phyloP scores from a whole-genome alignment of 2,888 invertebrate species.

The Acanthosoma haemorrhoidale region DNA sequence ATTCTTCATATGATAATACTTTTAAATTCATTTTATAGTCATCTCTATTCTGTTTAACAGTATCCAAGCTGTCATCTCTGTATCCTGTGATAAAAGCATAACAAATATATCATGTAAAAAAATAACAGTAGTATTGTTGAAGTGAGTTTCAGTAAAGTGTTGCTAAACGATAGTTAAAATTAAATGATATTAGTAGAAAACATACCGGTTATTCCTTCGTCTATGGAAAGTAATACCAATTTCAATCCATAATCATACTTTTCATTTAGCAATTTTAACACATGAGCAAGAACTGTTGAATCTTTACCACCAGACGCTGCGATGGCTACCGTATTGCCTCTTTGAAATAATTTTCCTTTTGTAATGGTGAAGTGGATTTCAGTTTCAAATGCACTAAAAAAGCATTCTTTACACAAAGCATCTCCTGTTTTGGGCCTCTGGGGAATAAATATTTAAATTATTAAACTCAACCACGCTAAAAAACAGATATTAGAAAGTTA shows the following conservation, averaged over 20 bases:
- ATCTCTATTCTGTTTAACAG: slow-evolving; percentile 88
- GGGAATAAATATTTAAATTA: slow-evolving; percentile 44
- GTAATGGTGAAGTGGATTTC: slow-evolving; percentile 90
- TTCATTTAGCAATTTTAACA: slow-evolving; percentile 85
- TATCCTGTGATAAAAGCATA: slow-evolving; percentile 60
- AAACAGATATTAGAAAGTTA: background rate
- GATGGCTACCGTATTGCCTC: slow-evolving; percentile 81
- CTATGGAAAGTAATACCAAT: slow-evolving; percentile 87
- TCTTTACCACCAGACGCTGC: slow-evolving; percentile 94
- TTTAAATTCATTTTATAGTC: slow-evolving; percentile 91
- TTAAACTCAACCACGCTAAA: background rate
- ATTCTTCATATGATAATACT: slow-evolving; percentile 91
- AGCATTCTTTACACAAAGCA: slow-evolving; percentile 89
- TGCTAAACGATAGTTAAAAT: background rate
- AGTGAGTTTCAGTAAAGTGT: background rate
- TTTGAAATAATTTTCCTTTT: slow-evolving; percentile 71
- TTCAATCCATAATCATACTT: slow-evolving; percentile 85
- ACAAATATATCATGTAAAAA: background rate
- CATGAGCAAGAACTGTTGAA: slow-evolving; percentile 93
- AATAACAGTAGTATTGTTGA: background rate
- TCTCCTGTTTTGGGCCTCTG: slow-evolving; percentile 88
- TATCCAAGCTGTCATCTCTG: slow-evolving; percentile 92
- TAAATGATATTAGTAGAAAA: background rate
- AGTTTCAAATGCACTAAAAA: slow-evolving; percentile 86
- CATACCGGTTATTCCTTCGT: slow-evolving; percentile 89